phyloP scores from a whole-genome alignment of 2,888 invertebrate genomes.

The Baccha elongata region DNA sequence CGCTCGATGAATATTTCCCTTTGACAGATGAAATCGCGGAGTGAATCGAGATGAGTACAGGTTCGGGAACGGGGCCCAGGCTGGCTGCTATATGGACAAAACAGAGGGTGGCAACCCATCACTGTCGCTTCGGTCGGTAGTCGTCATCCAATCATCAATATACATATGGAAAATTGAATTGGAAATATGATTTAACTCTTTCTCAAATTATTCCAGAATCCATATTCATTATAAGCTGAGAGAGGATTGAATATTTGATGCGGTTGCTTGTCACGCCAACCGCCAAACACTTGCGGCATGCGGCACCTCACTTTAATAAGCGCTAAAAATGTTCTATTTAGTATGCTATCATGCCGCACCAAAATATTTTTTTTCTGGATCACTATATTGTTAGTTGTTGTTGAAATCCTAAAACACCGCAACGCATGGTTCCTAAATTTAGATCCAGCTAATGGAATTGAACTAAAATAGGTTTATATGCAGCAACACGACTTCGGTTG shows the following conservation, averaged over 20 bases:
- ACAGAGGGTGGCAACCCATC: not conserved
- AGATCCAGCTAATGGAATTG: conserved; percentile 70
- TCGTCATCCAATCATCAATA: not conserved
- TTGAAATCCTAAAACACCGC: conserved; percentile 67
- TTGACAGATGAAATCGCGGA: conserved; percentile 52
- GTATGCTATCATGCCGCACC: not conserved
- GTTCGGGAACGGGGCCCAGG: not conserved
- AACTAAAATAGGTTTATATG: conserved; percentile 64
- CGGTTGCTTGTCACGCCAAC: conserved; percentile 36
- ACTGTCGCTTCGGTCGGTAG: too few species aligned
- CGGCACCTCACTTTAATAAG: conserved; percentile 21
- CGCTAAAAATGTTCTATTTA: conserved; percentile 46
- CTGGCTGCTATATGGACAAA: not conserved
- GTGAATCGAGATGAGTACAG: not conserved
- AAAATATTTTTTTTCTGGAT: conserved; percentile 15
- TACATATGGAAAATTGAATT: conserved; percentile 45
- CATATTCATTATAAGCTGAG: conserved; percentile 34
- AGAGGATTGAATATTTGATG: conserved; percentile 39
- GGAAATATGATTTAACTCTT: conserved; percentile 42
- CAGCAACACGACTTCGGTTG: conserved; percentile 36
- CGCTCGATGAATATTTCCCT: conserved; percentile 73
- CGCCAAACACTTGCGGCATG: conserved; percentile 44
- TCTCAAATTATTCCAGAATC: conserved; percentile 24
- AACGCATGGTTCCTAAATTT: conserved; percentile 70
- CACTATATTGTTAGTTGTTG: conserved; percentile 51